A percentile compares a stretch with the other conserved stretches of the same genome.
Conservation (phyloP, 2,797 vertebrate genomes). For the Premnoplex brunnescens region DNA sequence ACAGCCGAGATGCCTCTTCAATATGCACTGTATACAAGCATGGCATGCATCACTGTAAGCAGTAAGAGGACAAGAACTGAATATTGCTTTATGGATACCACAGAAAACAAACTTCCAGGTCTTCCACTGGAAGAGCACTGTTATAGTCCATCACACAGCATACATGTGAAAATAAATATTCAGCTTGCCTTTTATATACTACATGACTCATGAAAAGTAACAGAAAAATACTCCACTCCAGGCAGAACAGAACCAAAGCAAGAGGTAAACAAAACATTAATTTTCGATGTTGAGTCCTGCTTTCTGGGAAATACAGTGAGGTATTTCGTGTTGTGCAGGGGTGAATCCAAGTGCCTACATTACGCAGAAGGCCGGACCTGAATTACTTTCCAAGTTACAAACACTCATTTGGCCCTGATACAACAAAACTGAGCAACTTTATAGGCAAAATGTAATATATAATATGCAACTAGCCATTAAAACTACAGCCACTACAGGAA, state of each 20-base stretch:
- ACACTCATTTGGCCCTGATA: neutral
- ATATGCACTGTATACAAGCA: neutral
- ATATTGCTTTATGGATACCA: neutral
- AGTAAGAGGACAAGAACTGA: neutral
- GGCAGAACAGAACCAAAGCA: neutral
- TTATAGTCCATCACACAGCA: neutral
- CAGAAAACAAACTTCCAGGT: neutral
- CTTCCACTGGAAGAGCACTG: neutral
- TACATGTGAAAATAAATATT: neutral
- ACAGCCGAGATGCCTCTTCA: neutral
- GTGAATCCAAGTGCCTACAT: neutral
- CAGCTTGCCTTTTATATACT: neutral
- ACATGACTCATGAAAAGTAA: neutral
- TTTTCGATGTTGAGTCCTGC: neutral
- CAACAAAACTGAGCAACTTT: neutral
- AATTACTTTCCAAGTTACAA: neutral
- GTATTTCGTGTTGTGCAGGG: neutral
- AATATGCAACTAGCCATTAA: neutral
- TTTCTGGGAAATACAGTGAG: neutral
- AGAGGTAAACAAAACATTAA: neutral
- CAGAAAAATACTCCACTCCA: neutral
- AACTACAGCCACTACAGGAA: neutral
- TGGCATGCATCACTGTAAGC: neutral
- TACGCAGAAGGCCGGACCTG: neutral
- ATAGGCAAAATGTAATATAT: neutral